Conservation (phyloP, 2,888 invertebrate genomes). For the Nymphalis urticae region DNA sequence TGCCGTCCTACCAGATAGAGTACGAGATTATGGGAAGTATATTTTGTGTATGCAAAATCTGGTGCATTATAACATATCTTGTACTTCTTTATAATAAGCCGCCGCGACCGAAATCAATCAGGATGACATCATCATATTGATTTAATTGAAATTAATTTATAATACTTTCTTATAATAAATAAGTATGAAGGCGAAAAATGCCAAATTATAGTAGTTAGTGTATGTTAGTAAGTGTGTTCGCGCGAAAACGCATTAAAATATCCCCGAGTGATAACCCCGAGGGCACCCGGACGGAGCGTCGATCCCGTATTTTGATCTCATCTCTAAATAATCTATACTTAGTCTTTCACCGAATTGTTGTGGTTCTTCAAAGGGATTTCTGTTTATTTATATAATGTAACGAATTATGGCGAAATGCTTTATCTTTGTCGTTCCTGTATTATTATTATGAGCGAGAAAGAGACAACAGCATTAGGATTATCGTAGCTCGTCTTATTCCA, state of each 20-base stretch:
- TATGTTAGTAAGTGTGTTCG: background rate
- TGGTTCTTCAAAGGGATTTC: background rate
- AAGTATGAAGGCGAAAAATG: too few relatives aligned
- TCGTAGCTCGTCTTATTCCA: too few relatives aligned
- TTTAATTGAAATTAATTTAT: too few relatives aligned
- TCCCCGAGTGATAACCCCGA: background rate
- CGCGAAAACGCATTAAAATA: background rate
- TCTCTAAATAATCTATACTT: slow-evolving; percentile 1
- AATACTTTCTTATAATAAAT: too few relatives aligned
- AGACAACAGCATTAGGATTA: too few relatives aligned
- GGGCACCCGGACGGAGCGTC: background rate
- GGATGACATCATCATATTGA: too few relatives aligned
- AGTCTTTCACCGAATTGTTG: background rate
- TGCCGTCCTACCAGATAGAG: too few relatives aligned
- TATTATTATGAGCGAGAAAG: background rate
- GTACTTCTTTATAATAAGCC: too few relatives aligned
- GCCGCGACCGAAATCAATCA: too few relatives aligned
- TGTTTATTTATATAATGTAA: background rate
- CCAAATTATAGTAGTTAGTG: background rate
- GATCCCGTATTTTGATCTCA: slow-evolving; percentile 3
- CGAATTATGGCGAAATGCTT: background rate
- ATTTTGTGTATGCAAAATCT: too few relatives aligned
- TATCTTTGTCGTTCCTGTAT: background rate
- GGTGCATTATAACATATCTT: too few relatives aligned
- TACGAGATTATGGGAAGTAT: too few relatives aligned